A percentile compares a stretch with the other conserved stretches of the same genome.
Evolutionary conservation across 2,113 vertebrate species (phyloP).

Genomic region (Rattus norvegicus): GRCr8 NC_086022.1:175206001-175206500

Average conservation of each 20-base stretch:
- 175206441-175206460: neutral
- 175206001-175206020: neutral
- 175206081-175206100: neutral
- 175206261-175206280: neutral
- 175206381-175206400: neutral
- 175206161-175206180: neutral
- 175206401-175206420: neutral
- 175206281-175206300: neutral
- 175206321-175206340: too few species aligned
- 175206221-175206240: neutral
- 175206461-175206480: conserved; percentile 12
- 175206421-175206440: neutral
- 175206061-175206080: neutral
- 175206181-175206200: neutral
- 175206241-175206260: neutral
- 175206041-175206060: neutral
- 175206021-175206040: neutral
- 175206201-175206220: neutral
- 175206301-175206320: neutral
- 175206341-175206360: neutral
- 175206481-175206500: conserved; percentile 29
- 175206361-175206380: neutral
- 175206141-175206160: neutral
- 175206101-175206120: neutral
- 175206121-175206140: neutral